Evolutionary conservation across 2,888 invertebrate species (phyloP).

Genomic region (Blastobasis adustella): DNA sequence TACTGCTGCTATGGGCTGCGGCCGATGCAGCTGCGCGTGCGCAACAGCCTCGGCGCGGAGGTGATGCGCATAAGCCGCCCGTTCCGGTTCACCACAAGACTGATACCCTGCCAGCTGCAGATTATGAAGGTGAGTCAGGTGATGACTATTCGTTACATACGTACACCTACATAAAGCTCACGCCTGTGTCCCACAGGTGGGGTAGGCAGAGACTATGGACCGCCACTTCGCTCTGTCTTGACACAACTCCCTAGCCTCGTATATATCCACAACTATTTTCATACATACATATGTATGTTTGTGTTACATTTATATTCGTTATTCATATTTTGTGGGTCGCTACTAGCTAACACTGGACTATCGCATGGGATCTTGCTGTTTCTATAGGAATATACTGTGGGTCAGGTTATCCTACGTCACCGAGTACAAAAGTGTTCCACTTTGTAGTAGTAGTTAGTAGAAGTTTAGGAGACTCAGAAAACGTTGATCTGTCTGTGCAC

Average conservation of each 20-base stretch:
- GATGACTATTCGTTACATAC: not conserved
- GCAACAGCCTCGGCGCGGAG: slow-evolving; percentile 36
- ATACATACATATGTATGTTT: not conserved
- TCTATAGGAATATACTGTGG: too few relatives aligned
- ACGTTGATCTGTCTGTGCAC: too few relatives aligned
- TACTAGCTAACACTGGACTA: not conserved
- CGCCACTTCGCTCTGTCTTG: too few relatives aligned
- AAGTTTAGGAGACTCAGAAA: too few relatives aligned
- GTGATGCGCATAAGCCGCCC: slow-evolving; percentile 88
- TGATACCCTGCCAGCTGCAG: slow-evolving; percentile 87
- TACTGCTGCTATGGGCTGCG: slow-evolving; percentile 57
- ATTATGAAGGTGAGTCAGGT: slow-evolving; percentile 62
- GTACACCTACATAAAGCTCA: not conserved
- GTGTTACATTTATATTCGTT: not conserved
- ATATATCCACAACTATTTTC: too few relatives aligned
- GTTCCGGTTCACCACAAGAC: slow-evolving; percentile 84
- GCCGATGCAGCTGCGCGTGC: slow-evolving; percentile 46
- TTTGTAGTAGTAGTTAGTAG: too few relatives aligned
- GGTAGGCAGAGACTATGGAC: not conserved
- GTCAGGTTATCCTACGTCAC: too few relatives aligned
- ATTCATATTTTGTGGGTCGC: not conserved
- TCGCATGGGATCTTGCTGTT: too few relatives aligned
- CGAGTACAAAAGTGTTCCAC: too few relatives aligned
- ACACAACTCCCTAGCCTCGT: too few relatives aligned
- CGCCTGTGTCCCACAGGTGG: not conserved